phyloP scores from a whole-genome alignment of 2,113 vertebrate genomes.

The Anarrhichthys ocellatus region DNA sequence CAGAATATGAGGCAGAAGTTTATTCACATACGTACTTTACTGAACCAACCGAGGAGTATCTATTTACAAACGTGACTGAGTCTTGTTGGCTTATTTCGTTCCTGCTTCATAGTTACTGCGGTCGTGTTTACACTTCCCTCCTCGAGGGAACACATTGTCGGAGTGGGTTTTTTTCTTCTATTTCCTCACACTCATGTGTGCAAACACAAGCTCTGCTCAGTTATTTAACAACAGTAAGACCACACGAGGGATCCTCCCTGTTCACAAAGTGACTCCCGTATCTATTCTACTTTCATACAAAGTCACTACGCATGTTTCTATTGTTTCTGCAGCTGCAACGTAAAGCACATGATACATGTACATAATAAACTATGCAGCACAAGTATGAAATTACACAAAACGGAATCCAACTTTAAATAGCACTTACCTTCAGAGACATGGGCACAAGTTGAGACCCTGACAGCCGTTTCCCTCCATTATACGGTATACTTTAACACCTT shows the following conservation, averaged over 20 bases:
- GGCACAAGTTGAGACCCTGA: constrained; percentile 53
- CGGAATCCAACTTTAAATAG: background rate
- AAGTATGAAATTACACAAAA: constrained; percentile 43
- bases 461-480: constrained; percentile 75
- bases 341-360: constrained; percentile 22
- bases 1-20: background rate
- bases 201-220: constrained; percentile 15
- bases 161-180: background rate
- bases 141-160: background rate
- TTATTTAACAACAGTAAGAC: constrained; percentile 42
- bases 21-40: background rate
- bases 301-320: background rate
- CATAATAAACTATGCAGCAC: constrained; percentile 32
- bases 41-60: constrained; percentile 2
- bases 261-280: background rate
- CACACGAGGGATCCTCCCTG: background rate
- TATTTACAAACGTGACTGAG: constrained; percentile 8
- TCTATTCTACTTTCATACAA: background rate
- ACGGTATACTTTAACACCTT: background rate
- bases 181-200: constrained; percentile 44
- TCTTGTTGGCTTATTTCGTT: background rate
- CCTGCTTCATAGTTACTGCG: background rate
- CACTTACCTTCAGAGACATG: constrained; percentile 76
- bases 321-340: background rate
- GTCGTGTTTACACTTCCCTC: constrained; percentile 12